Base-by-base conservation (phyloP, 2,888 invertebrate genomes). In the Eristalis intricaria region DNA sequence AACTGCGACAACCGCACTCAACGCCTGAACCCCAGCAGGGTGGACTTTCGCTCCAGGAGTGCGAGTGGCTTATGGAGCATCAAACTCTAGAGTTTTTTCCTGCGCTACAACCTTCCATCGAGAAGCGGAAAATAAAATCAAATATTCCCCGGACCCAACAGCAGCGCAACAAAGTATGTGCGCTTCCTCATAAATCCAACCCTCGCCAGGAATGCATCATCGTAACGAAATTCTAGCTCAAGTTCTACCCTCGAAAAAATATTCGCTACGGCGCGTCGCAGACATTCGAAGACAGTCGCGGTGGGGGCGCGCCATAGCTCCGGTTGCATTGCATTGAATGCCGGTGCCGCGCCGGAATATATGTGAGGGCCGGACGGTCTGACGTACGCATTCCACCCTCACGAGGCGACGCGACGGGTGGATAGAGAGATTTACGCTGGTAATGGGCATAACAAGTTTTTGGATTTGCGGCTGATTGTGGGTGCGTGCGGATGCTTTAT, bases 401-500 rank as follows among this genome's bases (percentile, higher is more conserved):
- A 38, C 13, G 66, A n/a, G 29, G 43, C 29, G 15, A 11, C 1
- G 50, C 11, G 65, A 19, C 40, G 50, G 13, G 1, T 22, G 43
- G 35, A 29, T 0, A 19, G 5, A 29, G 5, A 38, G 64, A 26
- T 29, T 70, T 56, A 15, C 43, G n/a, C 65, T 63, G 63, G 68
- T 11, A 76, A 77, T 63, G 56, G 65, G 26, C 61, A 61, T 73
- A 66, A 73, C 71, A 83, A 75, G 61, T 78, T 79, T 79, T 78
- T 43, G 74, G 61, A 70, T 78, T 66, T 79, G 79, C 68, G 86
- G 83, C 79, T 61, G 74, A 79, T 64, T 70, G 56, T 71, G 83
- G 79, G 66, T 83, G 83, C 75, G 76, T 76, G 35, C 73, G 70
- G 71, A 83, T 87, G 83, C 38, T 87, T 79, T 79, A 87, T 79